Evolutionary conservation across 2,113 vertebrate species (phyloP), one percentile per base, ranked within the genome.

Genomic region (Deroptyus accipitrinus): DNA sequence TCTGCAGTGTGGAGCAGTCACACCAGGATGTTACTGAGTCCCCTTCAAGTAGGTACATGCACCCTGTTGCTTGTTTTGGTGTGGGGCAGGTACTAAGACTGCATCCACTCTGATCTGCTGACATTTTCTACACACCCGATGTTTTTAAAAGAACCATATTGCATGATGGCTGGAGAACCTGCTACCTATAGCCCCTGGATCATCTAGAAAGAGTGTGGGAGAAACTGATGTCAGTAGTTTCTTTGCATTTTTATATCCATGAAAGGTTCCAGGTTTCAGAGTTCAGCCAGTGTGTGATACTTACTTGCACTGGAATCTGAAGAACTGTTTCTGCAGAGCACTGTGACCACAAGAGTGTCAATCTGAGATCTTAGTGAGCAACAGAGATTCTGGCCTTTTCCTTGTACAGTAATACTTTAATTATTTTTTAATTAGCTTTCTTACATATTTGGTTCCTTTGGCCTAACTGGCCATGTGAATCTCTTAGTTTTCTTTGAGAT

Each of bases 121-220:
- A 73, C 55, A 11, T 49, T 86, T 86, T 68, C 37, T 49, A 7
- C 2, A 5, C 5, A 37, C 3, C 1, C 6, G 25, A 11, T 0
- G 0, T 76, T 80, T 68, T 72, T 55, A 24, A 52, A 80, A 49
- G 23, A 27, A 33, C 8, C 41, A 5, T 33, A 5, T 44, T 73
- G 44, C 4, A 2, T 13, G 16, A 15, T 57, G 33, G 8, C 18
- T 48, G 14, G n/a, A 90, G 35, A 62, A 5, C 7, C 7, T 30
- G 9, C 17, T 74, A 17, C 11, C 7, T 55, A 6, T 69, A 35
- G n/a, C 8, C 5, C 75, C 12, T 75, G 37, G 24, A 25, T 66
- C 20, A 23, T 57, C 5, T 31, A 17, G 41, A 30, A 72, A 35
- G n/a, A 33, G 10, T n/a, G 4, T 37, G 17, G 49, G 19, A 55